Evolutionary conservation across 2,888 invertebrate species (phyloP), one percentile per base, ranked within the genome.

Genomic region (Papilio gigon): DNA sequence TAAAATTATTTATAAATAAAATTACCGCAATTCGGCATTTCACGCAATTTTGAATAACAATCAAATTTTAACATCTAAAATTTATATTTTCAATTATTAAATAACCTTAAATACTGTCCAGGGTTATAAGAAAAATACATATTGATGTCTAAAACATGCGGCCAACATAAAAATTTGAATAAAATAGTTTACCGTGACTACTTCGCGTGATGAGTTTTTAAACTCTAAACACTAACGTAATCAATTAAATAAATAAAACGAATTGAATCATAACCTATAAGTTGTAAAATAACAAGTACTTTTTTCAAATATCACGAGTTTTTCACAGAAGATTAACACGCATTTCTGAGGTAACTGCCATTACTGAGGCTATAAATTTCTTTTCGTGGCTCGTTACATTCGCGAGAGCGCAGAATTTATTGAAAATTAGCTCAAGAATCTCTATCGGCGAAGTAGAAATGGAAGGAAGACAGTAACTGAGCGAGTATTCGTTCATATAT

Each of bases 321-420:
- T 86, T 89, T 90, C 85, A 89, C 88, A 88, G 86, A 88, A 89
- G 88, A 90, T 90, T 89, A 90, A 89, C 89, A 87, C 88, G 83
- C 87, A 84, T 87, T 88, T 88, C 87, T 84, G 85, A 89, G 85
- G 88, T 88, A 86, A 87, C 87, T 82, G 86, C 81, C 86, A 82
- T 85, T 89, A 86, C 85, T 80, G 86, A 87, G 83, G 85, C 87
- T 82, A 88, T 90, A 90, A 89, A 89, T 89, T 88, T 85, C 80
- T 77, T 80, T 76, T 80, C 77, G 81, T 80, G 84, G 83, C 84
- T 88, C 89, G 87, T 88, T 89, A 85, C 84, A 84, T 84, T 79
- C 84, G 84, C 84, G 85, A 86, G 85, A 86, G 87, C 85, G 84
- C 86, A 85, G 85, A 89, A 89, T 89, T 89, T 88, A 90, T 89